Evolutionary conservation across 2,797 vertebrate species (phyloP), one percentile per base, ranked within the genome.

Genomic region (Cottoperca gobio): DNA sequence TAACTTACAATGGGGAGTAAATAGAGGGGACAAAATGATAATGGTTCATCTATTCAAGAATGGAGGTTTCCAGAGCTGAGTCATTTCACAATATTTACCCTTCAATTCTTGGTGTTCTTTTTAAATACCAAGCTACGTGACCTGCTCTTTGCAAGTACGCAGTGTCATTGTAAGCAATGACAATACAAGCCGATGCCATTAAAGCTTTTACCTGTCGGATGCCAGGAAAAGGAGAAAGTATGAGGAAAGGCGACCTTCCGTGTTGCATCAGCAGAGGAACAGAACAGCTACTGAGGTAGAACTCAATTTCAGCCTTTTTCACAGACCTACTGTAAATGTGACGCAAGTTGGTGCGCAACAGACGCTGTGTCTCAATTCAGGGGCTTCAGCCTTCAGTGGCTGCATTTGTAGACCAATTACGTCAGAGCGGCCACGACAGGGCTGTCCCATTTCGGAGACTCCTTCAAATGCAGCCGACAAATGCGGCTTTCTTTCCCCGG

Each of bases 261-360:
- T 35, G 61, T 67, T 69, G 48, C 46, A 63, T 37, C 0, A 2
- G 40, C 33, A 49, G 60, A 70, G 43, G 78, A 84, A 75, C 24
- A 73, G 21, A 73, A 37, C 45, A 70, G 66, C 59, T 83, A 70
- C 79, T 40, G 37, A 80, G 70, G n/a, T n/a, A n/a, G n/a, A n/a
- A n/a, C n/a, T n/a, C n/a, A n/a, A n/a, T n/a, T n/a, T n/a, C n/a
- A n/a, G n/a, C n/a, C n/a, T n/a, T n/a, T n/a, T n/a, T n/a, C n/a
- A n/a, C n/a, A n/a, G n/a, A n/a, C n/a, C n/a, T n/a, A n/a, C n/a
- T n/a, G n/a, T n/a, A n/a, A n/a, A n/a, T n/a, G n/a, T n/a, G n/a
- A n/a, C n/a, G n/a, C n/a, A n/a, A n/a, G n/a, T n/a, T n/a, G n/a
- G n/a, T n/a, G n/a, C n/a, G n/a, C n/a, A n/a, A n/a, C n/a, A n/a